Base-by-base conservation (phyloP, 2,797 vertebrate genomes). In the Platalea minor region DNA sequence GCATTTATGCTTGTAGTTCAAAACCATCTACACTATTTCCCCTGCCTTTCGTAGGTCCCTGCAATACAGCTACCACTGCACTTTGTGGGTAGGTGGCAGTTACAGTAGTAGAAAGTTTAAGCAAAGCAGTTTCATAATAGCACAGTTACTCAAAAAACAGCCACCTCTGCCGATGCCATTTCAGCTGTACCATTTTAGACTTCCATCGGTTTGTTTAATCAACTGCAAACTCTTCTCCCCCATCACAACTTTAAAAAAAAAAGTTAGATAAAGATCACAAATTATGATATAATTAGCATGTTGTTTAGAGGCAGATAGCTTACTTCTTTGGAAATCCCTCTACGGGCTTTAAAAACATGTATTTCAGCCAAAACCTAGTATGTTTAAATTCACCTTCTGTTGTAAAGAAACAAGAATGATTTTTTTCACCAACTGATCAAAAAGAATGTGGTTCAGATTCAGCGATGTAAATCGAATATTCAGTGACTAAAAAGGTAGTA, bases 71-170 rank as follows among this genome's bases (percentile, higher is more conserved):
- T 37, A 68, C 54, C 48, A 37, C 25, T 83, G 56, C 25, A 53
- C 39, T 37, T 17, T 3, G 37, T 25, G 86, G 31, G 48, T 7
- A 70, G 48, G 31, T 31, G 45, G 35, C 56, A 74, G 46, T 21
- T 63, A 78, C 28, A 60, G 15, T 2, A 35, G 43, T 3, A 11
- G 17, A 37, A 90, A 57, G 31, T 25, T 65, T 25, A n/a, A 78
- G 61, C 13, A 29, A 70, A 72, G 37, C 7, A 13, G 25, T 50
- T 72, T 35, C 20, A 2, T 17, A 70, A 17, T 3, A 82, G 54
- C 2, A 18, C 8, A 35, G 19, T 17, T 19, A 64, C 59, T 24
- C 16, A 9, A 24, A 78, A 69, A 75, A 21, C 0, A 0, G 12
- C 51, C 31, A 59, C 43, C 24, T 50, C 39, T 65, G 45, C 37